Evolutionary conservation across 2,797 vertebrate genomes (phyloP), one percentile per base, ranked within the genome.

Genomic region (Myotis myotis): DNA sequence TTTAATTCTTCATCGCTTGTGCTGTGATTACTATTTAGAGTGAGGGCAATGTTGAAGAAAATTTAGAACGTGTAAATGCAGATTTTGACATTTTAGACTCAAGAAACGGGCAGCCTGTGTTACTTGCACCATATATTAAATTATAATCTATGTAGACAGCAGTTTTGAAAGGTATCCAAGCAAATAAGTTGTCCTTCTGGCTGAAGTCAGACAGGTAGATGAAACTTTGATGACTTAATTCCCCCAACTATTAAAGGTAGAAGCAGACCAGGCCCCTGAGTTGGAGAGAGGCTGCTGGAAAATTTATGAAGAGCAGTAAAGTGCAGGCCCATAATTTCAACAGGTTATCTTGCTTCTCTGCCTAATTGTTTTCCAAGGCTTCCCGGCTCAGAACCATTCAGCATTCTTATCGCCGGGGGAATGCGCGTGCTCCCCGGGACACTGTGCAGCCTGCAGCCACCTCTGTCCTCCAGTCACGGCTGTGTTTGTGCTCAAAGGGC

Each of bases 141-240:
- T 97, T 89, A 88, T 95, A 97, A 98, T 97, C 96, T 80, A 88
- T n/a, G 44, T 53, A 97, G 96, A 95, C 94, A 87, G 82, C 93
- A 96, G 33, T 97, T 98, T 97, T 97, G 92, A 96, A 97, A 93
- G 38, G 89, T 94, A 85, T 41, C 71, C 60, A 86, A 90, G 95
- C 80, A 62, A 97, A 82, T 84, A 96, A 97, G 93, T 93, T 97
- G 86, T 72, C 72, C 90, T 97, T 72, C 80, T 93, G 82, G 79
- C 89, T 97, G 87, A 97, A 97, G 92, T 86, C 93, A 81, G 91
- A 76, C 87, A 90, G 96, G 92, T 97, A 95, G 97, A 95, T 95
- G 97, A 97, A 98, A 97, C 81, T 74, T 78, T n/a, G 72, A 96
- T 97, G 96, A 78, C 92, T 98, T 96, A 92, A 93, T 98, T 97